Conservation (phyloP, 2,113 vertebrate species). For the Ageneiosus marmoratus region DNA sequence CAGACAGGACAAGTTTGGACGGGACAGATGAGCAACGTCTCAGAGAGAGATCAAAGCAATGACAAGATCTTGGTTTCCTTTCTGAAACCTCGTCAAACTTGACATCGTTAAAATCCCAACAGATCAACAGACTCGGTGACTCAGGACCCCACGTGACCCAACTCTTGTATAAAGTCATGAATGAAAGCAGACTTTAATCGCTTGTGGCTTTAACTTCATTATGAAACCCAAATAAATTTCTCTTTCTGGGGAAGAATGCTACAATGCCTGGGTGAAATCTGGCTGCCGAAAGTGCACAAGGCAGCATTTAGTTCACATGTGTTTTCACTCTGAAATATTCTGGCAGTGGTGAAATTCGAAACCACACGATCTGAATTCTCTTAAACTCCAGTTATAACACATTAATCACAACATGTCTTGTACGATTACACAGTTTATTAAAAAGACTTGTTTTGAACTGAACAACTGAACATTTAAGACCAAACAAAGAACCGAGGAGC, state of each 20-base stretch:
- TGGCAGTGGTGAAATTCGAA: neutral
- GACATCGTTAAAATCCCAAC: neutral
- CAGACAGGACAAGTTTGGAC: slow-evolving; percentile 36
- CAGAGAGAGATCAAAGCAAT: slow-evolving; percentile 15
- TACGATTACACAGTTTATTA: neutral
- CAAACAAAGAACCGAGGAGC: too few species aligned
- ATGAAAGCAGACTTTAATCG: neutral
- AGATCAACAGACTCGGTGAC: too few species aligned
- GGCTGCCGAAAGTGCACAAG: neutral
- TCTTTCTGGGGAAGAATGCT: neutral
- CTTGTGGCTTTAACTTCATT: neutral
- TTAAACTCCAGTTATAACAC: neutral
- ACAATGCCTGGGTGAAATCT: neutral
- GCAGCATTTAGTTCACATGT: neutral
- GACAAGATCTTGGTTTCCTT: neutral
- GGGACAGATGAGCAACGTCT: slow-evolving; percentile 49
- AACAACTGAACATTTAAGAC: too few species aligned
- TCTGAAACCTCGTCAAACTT: neutral
- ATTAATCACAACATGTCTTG: neutral
- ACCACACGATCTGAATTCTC: neutral
- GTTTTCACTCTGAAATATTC: neutral
- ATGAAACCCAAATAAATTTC: neutral
- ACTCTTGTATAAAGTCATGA: neutral
- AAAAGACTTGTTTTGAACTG: neutral
- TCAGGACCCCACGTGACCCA: too few species aligned